Conservation (phyloP, 2,797 vertebrate genomes). For the Saxicola maurus region DNA sequence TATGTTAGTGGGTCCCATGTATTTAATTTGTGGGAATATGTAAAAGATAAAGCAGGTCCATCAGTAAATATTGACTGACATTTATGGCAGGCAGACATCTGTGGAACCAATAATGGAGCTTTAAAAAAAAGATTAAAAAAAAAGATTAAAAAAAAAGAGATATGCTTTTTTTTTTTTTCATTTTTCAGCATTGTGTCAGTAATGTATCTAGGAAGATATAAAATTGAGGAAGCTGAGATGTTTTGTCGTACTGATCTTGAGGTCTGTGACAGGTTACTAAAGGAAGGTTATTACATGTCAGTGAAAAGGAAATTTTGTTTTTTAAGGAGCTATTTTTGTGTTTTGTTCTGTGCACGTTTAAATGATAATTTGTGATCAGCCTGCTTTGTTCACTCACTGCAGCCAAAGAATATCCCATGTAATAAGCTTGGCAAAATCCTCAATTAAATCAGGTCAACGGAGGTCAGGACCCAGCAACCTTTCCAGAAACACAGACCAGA, state of each 20-base stretch:
- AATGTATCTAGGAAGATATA: neutral
- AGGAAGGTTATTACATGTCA: slow-evolving; percentile 3
- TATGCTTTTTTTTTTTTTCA: neutral
- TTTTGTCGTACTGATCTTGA: neutral
- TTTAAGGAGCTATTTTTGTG: neutral
- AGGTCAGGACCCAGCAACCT: slow-evolving; percentile 14
- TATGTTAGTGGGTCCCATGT: neutral
- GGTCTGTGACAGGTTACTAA: neutral
- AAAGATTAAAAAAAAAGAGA: no score
- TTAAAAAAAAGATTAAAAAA: rapidly evolving
- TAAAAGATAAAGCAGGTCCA: neutral
- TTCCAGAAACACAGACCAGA: neutral
- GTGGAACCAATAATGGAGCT: neutral
- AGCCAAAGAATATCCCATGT: slow-evolving; percentile 16
- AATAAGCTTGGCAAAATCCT: slow-evolving; percentile 34
- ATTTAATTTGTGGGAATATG: neutral
- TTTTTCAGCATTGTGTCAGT: neutral
- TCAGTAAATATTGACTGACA: neutral
- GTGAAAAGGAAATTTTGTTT: neutral
- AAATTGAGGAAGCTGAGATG: neutral
- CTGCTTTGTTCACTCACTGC: neutral
- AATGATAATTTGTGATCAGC: slow-evolving; percentile 1
- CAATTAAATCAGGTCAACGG: slow-evolving; percentile 3
- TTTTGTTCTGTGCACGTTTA: neutral
- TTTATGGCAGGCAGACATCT: neutral